These are phyloP conservation scores for Amblyopsis hoosieri DNA, from an alignment of 2,797 vertebrate species.

Conservation along the genomic window DNA sequence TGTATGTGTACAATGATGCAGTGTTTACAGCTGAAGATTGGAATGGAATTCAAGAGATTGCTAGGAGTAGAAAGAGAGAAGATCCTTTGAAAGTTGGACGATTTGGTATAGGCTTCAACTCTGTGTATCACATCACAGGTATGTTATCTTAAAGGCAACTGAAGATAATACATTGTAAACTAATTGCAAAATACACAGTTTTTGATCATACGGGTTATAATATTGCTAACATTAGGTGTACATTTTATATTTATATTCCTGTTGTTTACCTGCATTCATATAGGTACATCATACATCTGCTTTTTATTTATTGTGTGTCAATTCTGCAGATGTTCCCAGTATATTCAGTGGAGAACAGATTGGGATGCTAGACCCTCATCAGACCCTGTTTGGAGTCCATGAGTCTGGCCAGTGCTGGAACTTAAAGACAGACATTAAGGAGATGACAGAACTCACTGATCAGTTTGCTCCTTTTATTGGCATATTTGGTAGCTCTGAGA, in stretches of 20 bases:
- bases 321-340: slow-evolving; percentile 90
- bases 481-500: slow-evolving; percentile 90
- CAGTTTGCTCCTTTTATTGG: slow-evolving; percentile 94
- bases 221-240: too few species aligned
- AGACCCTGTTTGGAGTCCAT: slow-evolving; percentile 91
- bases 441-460: slow-evolving; percentile 89
- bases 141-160: neutral
- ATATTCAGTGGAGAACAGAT: slow-evolving; percentile 99
- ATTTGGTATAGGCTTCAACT: slow-evolving; percentile 99
- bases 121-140: slow-evolving; percentile 99
- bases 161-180: neutral
- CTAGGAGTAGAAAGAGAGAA: slow-evolving; percentile 96
- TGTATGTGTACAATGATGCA: slow-evolving; percentile 96
- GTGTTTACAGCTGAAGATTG: slow-evolving; percentile 94
- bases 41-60: slow-evolving; percentile 98
- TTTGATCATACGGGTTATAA: too few species aligned
- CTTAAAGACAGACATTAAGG: slow-evolving; percentile 90
- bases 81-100: slow-evolving; percentile 97
- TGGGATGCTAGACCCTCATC: slow-evolving; percentile 97
- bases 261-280: too few species aligned
- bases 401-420: slow-evolving; percentile 99
- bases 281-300: neutral
- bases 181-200: too few species aligned
- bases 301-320: slow-evolving; percentile 21
- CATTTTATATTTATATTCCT: too few species aligned